These are phyloP conservation scores for Chelonus insularis DNA, from an alignment of 1,140 invertebrate species.

Conservation along the genomic window DNA sequence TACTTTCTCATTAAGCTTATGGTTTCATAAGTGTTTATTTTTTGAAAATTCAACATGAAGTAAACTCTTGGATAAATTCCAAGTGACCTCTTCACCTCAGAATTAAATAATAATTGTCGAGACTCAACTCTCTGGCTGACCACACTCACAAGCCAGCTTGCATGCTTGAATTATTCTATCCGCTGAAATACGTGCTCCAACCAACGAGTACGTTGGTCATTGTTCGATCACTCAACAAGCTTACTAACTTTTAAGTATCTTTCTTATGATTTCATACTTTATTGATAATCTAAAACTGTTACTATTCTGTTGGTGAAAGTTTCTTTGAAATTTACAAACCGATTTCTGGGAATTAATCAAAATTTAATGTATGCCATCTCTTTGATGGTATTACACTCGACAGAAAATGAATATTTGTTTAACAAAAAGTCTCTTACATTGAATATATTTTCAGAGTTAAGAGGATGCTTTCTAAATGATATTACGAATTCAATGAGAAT, in stretches of 20 bases:
- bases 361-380: no score
- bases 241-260: not conserved
- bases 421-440: no score
- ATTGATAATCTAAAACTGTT: no score
- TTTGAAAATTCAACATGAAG: no score
- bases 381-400: no score
- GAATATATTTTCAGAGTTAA: no score
- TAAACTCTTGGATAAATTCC: not conserved
- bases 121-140: not conserved
- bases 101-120: slow-evolving; percentile 11
- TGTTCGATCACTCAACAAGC: not conserved
- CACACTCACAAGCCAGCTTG: slow-evolving; percentile 7
- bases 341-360: no score
- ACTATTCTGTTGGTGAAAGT: no score
- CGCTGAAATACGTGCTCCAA: not conserved
- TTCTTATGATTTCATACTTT: not conserved
- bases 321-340: no score
- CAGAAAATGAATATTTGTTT: no score
- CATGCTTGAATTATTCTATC: slow-evolving; percentile 7
- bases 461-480: no score
- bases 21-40: not conserved
- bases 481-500: no score
- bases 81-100: not conserved
- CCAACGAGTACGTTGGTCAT: not conserved
- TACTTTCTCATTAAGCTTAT: not conserved